phyloP scores from a whole-genome alignment of 2,888 invertebrate genomes.

The Temnothorax ravouxi region DNA sequence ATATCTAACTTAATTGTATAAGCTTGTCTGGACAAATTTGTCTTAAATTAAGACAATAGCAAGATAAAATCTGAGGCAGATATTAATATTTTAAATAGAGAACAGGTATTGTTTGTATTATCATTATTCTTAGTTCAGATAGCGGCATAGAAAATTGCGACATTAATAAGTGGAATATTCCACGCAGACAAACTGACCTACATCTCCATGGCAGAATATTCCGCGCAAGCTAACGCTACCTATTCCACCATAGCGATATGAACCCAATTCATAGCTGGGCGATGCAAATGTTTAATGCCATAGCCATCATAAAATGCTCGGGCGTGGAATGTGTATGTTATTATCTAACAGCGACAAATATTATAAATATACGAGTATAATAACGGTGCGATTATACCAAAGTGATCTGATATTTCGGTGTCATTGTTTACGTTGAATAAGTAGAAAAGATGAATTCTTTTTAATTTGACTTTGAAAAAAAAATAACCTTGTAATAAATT shows the following conservation, averaged over 20 bases:
- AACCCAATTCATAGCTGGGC: constrained; percentile 43
- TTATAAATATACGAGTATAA: background rate
- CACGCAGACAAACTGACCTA: constrained; percentile 51
- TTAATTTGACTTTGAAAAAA: background rate
- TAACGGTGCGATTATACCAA: background rate
- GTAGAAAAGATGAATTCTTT: background rate
- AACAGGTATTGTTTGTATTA: background rate
- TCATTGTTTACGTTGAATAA: background rate
- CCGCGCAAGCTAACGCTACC: constrained; percentile 27
- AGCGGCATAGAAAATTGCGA: constrained; percentile 33
- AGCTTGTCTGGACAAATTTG: background rate
- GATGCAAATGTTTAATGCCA: constrained; percentile 52
- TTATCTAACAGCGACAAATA: constrained; percentile 16
- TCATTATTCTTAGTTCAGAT: constrained; percentile 21
- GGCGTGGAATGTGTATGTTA: background rate
- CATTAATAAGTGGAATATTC: constrained; percentile 54
- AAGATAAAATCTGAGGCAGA: background rate
- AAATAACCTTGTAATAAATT: background rate
- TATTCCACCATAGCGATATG: constrained; percentile 45
- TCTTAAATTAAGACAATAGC: background rate
- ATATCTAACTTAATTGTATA: background rate
- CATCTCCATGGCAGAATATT: constrained; percentile 49
- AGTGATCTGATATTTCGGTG: background rate
- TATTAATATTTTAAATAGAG: background rate
- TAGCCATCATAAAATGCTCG: constrained; percentile 41